Evolutionary conservation across 1,140 invertebrate genomes (phyloP).

Genomic region (Helicorthomorpha holstii): DNA sequence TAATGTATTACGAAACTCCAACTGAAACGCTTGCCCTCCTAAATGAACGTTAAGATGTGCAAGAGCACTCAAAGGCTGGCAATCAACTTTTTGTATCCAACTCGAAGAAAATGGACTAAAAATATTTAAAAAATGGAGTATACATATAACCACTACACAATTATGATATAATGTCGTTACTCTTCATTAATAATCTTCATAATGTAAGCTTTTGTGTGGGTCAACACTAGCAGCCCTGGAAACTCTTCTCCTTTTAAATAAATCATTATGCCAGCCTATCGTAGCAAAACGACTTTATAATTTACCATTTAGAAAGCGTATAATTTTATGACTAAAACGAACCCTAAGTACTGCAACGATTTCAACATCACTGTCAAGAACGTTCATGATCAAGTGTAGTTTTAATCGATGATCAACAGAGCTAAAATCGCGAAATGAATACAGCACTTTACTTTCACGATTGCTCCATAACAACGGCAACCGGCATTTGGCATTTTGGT

Average conservation of each 20-base stretch:
- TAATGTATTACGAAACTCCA: background rate
- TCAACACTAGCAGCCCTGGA: background rate
- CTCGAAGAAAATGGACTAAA: background rate
- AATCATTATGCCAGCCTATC: background rate
- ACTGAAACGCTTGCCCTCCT: background rate
- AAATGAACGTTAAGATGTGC: background rate
- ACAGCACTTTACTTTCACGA: background rate
- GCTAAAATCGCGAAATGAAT: background rate
- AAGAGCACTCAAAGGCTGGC: background rate
- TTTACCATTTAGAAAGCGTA: background rate
- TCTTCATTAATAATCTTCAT: background rate
- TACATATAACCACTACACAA: too few relatives aligned
- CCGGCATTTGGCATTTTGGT: too few relatives aligned
- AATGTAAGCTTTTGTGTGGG: background rate
- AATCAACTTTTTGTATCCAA: background rate
- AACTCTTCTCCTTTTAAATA: background rate
- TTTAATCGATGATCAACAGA: background rate
- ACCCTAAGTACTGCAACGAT: background rate
- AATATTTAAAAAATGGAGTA: background rate
- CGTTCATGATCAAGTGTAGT: background rate
- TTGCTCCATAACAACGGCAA: too few relatives aligned
- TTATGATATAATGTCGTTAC: too few relatives aligned
- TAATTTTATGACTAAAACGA: background rate
- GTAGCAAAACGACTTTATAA: background rate
- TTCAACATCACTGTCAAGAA: background rate